Evolutionary conservation across 2,888 invertebrate genomes (phyloP).

Genomic region (Drosophila austrosaltans): DNA sequence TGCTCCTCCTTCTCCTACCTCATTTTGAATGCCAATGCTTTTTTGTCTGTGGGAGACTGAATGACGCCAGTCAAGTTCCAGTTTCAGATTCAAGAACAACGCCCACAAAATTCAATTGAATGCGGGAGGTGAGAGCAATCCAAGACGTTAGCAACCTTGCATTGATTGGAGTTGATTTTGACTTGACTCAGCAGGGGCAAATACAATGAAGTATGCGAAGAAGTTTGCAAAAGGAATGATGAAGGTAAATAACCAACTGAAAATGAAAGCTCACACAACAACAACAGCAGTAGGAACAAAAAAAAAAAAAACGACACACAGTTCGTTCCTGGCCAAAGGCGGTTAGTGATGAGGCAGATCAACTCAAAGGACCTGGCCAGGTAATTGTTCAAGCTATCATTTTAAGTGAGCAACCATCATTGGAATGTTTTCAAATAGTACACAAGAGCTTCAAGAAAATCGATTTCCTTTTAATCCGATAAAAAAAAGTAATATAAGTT

Average conservation of each 20-base stretch:
- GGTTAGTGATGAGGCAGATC: background rate
- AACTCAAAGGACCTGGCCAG: slow-evolving; percentile 11
- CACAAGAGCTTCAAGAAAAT: background rate
- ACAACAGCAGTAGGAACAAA: background rate
- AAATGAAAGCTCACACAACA: slow-evolving; percentile 11
- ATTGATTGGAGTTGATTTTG: slow-evolving; percentile 29
- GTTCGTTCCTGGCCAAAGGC: background rate
- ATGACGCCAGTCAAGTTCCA: slow-evolving; percentile 49
- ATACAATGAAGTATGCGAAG: slow-evolving; percentile 15
- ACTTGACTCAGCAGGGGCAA: slow-evolving; percentile 27
- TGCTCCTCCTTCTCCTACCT: background rate
- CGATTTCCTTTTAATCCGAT: slow-evolving; percentile 1
- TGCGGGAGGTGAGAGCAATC: slow-evolving; percentile 22
- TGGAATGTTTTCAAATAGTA: too few species aligned
- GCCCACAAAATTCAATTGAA: slow-evolving; percentile 55
- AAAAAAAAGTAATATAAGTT: background rate
- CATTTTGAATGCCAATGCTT: slow-evolving; percentile 7
- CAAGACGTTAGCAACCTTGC: slow-evolving; percentile 32
- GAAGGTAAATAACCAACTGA: slow-evolving; percentile 17
- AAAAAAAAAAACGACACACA: background rate
- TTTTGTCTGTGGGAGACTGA: slow-evolving; percentile 11
- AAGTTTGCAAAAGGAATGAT: slow-evolving; percentile 9
- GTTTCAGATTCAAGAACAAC: slow-evolving; percentile 17
- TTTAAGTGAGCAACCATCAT: slow-evolving; percentile 11
- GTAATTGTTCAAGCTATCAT: slow-evolving; percentile 10